phyloP scores from a whole-genome alignment of 2,797 vertebrate species.

The Pipistrellus kuhlii region DNA sequence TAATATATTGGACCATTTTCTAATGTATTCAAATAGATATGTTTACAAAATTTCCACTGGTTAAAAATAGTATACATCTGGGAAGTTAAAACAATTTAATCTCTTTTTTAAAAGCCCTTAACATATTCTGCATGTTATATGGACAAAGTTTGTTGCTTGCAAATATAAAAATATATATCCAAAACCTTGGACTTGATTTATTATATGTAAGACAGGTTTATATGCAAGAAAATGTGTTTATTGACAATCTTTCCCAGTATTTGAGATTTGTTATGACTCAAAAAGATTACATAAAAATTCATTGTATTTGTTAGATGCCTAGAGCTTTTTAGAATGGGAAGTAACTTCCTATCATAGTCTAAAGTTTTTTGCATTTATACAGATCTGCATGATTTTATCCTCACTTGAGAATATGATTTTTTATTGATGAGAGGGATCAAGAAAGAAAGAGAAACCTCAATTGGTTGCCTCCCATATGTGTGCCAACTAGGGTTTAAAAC shows the following conservation, averaged over 20 bases:
- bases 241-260: neutral
- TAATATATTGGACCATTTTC: slow-evolving; percentile 35
- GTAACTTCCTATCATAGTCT: neutral
- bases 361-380: slow-evolving; percentile 21
- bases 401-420: neutral
- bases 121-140: neutral
- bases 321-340: neutral
- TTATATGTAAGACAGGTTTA: slow-evolving; percentile 21
- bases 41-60: neutral
- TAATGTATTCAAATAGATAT: slow-evolving; percentile 21
- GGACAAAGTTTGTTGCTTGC: neutral
- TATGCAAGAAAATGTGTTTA: slow-evolving; percentile 15
- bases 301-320: neutral
- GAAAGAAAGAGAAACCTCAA: neutral
- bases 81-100: slow-evolving; percentile 23
- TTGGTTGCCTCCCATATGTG: neutral
- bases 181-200: slow-evolving; percentile 29
- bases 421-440: neutral
- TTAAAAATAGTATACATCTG: neutral
- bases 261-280: slow-evolving; percentile 4
- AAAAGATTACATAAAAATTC: slow-evolving; percentile 40
- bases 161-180: slow-evolving; percentile 43
- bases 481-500: neutral
- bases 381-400: neutral
- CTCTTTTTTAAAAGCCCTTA: slow-evolving; percentile 6